Evolutionary conservation across 2,113 vertebrate genomes (phyloP).

Genomic region (Morone saxatilis): DNA sequence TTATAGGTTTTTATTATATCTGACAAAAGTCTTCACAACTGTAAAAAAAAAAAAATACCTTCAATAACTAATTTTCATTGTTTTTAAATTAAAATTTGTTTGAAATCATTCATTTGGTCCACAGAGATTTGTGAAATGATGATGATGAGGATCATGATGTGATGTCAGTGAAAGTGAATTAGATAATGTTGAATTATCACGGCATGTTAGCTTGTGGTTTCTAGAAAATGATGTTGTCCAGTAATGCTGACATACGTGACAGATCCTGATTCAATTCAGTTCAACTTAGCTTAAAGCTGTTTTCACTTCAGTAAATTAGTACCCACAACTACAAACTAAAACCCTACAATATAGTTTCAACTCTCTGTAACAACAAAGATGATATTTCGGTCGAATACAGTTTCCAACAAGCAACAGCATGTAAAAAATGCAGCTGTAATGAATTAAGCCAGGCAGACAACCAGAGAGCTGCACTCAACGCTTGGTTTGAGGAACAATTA

Average conservation of each 20-base stretch:
- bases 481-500: background rate
- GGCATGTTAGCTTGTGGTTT: background rate
- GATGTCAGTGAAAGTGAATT: background rate
- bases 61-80: background rate
- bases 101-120: too few species aligned
- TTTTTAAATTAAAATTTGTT: too few species aligned
- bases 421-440: slow-evolving; percentile 17
- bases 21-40: background rate
- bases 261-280: background rate
- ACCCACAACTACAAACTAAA: background rate
- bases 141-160: background rate
- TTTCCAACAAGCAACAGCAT: slow-evolving; percentile 14
- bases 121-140: background rate
- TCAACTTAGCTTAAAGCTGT: background rate
- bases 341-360: background rate
- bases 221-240: background rate
- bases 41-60: background rate
- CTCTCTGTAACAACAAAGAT: background rate
- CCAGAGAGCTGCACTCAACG: background rate
- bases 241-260: background rate
- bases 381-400: background rate
- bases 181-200: background rate
- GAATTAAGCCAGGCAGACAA: background rate
- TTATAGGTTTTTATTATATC: background rate
- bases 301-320: background rate